Conservation (phyloP, 2,113 vertebrate species). For the Cheirogaleus medius region DNA sequence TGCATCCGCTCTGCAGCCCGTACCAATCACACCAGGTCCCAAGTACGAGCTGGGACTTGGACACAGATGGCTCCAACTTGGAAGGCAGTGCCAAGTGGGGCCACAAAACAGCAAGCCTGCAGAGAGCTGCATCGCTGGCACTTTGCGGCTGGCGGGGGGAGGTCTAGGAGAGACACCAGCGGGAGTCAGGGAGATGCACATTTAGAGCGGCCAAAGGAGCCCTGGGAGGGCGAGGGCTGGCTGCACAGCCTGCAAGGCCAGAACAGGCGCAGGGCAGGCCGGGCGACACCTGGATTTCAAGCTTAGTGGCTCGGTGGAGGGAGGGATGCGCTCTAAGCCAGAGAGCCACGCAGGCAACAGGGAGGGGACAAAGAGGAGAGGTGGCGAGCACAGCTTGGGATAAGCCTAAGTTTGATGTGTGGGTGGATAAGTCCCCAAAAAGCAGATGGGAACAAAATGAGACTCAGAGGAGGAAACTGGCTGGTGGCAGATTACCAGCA, state of each 20-base stretch:
- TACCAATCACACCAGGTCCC: rapidly evolving
- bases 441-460: neutral
- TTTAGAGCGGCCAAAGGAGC: neutral
- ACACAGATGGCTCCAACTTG: neutral
- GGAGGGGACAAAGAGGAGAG: neutral
- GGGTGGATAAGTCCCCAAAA: neutral
- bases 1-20: rapidly evolving
- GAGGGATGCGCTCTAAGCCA: no score
- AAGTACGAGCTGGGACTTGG: no score
- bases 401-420: no score
- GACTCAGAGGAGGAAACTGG: neutral
- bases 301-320: neutral
- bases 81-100: neutral
- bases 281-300: neutral
- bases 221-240: no score
- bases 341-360: neutral
- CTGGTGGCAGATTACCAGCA: rapidly evolving
- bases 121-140: rapidly evolving
- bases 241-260: neutral
- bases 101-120: neutral
- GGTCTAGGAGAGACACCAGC: neutral
- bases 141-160: neutral
- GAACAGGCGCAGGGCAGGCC: neutral
- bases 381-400: neutral
- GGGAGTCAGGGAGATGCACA: neutral